Evolutionary conservation across 2,888 invertebrate genomes (phyloP).

Genomic region (Ephialtes manifestator): DNA sequence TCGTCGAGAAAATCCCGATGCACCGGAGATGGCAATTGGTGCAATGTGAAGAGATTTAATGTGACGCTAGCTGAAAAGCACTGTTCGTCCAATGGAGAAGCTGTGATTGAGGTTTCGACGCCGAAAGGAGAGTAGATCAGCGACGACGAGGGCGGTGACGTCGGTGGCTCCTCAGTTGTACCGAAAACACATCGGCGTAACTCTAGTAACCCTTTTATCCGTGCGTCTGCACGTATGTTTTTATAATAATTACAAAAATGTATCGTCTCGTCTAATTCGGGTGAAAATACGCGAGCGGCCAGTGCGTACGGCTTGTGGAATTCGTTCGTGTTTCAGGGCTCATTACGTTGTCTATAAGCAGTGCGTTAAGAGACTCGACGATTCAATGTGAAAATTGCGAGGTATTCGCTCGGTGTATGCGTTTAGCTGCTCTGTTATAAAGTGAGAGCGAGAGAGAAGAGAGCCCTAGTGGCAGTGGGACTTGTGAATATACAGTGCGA

Average conservation of each 20-base stretch:
- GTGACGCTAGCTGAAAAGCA: conserved; percentile 20
- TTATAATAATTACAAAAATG: conserved; percentile 52
- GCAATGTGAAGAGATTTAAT: conserved; percentile 48
- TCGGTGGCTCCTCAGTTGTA: neutral
- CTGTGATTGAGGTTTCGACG: conserved; percentile 35
- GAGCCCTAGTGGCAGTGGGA: conserved; percentile 15
- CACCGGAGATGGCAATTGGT: conserved; percentile 65
- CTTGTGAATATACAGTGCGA: conserved; percentile 22
- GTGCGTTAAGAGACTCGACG: neutral
- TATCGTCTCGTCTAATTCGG: conserved; percentile 42
- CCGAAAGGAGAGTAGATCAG: neutral
- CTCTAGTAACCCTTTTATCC: conserved; percentile 37
- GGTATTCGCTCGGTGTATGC: conserved; percentile 28
- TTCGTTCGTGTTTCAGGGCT: neutral
- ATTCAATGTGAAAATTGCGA: conserved; percentile 50
- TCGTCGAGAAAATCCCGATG: conserved; percentile 60
- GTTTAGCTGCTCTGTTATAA: neutral
- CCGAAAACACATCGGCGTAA: neutral
- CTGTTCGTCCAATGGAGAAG: conserved; percentile 52
- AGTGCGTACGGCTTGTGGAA: conserved; percentile 44
- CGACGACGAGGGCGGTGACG: neutral
- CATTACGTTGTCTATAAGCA: neutral
- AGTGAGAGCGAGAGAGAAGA: conserved; percentile 18
- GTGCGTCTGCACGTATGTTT: conserved; percentile 51
- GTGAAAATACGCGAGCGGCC: conserved; percentile 53